Evolutionary conservation across 2,113 vertebrate species (phyloP).

Genomic region (Caretta caretta): DNA sequence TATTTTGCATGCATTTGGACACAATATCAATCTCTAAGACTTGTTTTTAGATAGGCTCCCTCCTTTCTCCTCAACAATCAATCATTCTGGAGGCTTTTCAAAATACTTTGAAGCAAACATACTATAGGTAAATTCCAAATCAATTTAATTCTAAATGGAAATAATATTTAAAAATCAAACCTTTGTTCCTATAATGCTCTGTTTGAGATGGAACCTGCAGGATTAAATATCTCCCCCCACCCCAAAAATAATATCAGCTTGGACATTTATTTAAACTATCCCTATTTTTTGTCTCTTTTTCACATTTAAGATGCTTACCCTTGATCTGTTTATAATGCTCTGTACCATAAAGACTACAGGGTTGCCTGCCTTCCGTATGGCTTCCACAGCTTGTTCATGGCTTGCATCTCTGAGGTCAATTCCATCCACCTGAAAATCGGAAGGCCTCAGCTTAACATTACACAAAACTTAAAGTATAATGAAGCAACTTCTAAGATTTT

Average conservation of each 20-base stretch:
- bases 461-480: slow-evolving; percentile 68
- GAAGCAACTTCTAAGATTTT: slow-evolving; percentile 43
- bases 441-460: slow-evolving; percentile 82
- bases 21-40: slow-evolving; percentile 56
- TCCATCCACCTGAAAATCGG: slow-evolving; percentile 92
- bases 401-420: slow-evolving; percentile 96
- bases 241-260: slow-evolving; percentile 48
- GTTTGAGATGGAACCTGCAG: slow-evolving; percentile 47
- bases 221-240: slow-evolving; percentile 45
- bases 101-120: slow-evolving; percentile 57
- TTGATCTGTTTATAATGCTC: slow-evolving; percentile 92
- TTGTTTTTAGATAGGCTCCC: slow-evolving; percentile 51
- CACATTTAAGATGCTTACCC: slow-evolving; percentile 85
- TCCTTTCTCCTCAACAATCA: slow-evolving; percentile 54
- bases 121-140: slow-evolving; percentile 48
- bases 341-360: slow-evolving; percentile 97
- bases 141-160: slow-evolving; percentile 63
- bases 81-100: slow-evolving; percentile 67
- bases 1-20: slow-evolving; percentile 57
- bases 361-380: slow-evolving; percentile 95
- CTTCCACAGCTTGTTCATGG: slow-evolving; percentile 98
- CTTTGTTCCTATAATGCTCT: slow-evolving; percentile 13
- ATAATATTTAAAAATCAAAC: slow-evolving; percentile 63
- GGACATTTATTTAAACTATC: slow-evolving; percentile 41
- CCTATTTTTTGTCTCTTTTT: slow-evolving; percentile 51